Evolutionary conservation across 2,888 invertebrate genomes (phyloP), one percentile per base, ranked within the genome.

Genomic region (Lottia gigantea): DNA sequence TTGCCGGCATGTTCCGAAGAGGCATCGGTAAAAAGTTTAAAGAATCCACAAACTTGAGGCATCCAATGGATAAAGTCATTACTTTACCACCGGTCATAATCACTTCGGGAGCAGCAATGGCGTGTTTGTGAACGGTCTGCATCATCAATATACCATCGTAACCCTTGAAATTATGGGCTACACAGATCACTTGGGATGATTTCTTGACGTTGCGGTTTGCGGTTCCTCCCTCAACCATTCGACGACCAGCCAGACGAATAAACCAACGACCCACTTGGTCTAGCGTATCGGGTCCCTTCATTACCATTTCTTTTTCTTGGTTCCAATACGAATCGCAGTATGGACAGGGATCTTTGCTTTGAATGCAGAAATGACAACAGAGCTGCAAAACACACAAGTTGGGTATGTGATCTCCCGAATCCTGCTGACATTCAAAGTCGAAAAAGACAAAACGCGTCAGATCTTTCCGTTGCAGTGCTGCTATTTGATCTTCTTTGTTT

Each of bases 91-190:
- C 55, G 11, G 8, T 3, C n/a, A 55, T 55, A 19, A n/a, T n/a
- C 3, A n/a, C n/a, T 55, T 55, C 12, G 11, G 55, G 55, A 16
- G 49, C 49, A 14, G 49, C 49, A n/a, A 49, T 16, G n/a, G 49
- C 49, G 19, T 49, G 49, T 16, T 49, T 19, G 49, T 49, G 49
- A n/a, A 49, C 14, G 6, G 49, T 14, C 49, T 49, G 49, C 14
- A 49, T n/a, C 49, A 49, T 49, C 6, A 49, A 19, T 15, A 49
- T n/a, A 0, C 49, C 49, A 49, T 49, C 49, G 16, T 49, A 49
- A n/a, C 49, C 49, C 49, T 49, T 49, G 49, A 49, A 49, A 49
- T 49, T 49, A 49, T 49, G 49, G 16, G 49, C 49, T n/a, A 49
- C 49, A 14, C n/a, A 16, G 16, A 49, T 49, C n/a, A 49, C 19